Conservation (phyloP, 2,888 invertebrate species). For the Beris chalybata region DNA sequence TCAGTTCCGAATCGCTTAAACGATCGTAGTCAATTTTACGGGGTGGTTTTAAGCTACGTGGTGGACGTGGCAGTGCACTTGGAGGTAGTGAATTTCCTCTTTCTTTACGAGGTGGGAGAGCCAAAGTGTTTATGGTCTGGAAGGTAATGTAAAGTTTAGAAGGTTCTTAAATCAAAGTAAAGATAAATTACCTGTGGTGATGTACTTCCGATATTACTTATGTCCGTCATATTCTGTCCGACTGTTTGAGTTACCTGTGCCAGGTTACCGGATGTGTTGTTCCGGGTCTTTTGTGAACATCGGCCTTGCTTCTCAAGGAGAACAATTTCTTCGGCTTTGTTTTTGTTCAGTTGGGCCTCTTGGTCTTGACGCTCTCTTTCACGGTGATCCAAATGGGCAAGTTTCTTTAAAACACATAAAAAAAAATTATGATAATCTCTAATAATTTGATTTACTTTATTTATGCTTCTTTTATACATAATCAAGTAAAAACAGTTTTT, state of each 20-base stretch:
- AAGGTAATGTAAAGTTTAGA: slow-evolving; percentile 2
- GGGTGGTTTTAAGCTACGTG: slow-evolving; percentile 41
- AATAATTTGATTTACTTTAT: too few species aligned
- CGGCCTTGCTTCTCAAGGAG: slow-evolving; percentile 43
- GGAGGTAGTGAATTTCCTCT: slow-evolving; percentile 42
- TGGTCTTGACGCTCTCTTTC: slow-evolving; percentile 40
- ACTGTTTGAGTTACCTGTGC: slow-evolving; percentile 43
- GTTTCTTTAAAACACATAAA: slow-evolving; percentile 34
- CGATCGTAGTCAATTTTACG: slow-evolving; percentile 43
- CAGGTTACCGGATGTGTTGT: slow-evolving; percentile 41
- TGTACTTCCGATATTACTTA: slow-evolving; percentile 42
- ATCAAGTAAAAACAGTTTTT: too few species aligned
- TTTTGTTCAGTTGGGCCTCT: slow-evolving; percentile 37
- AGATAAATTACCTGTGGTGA: slow-evolving; percentile 31
- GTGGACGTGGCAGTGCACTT: slow-evolving; percentile 42
- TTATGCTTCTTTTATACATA: too few species aligned
- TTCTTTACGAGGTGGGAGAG: slow-evolving; percentile 40
- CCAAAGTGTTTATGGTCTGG: slow-evolving; percentile 35
- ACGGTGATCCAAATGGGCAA: slow-evolving; percentile 41
- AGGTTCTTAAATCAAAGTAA: not conserved
- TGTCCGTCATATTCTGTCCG: slow-evolving; percentile 44
- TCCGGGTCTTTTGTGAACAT: slow-evolving; percentile 42
- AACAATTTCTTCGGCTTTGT: slow-evolving; percentile 41
- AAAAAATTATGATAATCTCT: too few species aligned
- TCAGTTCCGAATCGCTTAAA: slow-evolving; percentile 41